phyloP scores from a whole-genome alignment of 2,113 vertebrate species.

The Chloropsis hardwickii region DNA sequence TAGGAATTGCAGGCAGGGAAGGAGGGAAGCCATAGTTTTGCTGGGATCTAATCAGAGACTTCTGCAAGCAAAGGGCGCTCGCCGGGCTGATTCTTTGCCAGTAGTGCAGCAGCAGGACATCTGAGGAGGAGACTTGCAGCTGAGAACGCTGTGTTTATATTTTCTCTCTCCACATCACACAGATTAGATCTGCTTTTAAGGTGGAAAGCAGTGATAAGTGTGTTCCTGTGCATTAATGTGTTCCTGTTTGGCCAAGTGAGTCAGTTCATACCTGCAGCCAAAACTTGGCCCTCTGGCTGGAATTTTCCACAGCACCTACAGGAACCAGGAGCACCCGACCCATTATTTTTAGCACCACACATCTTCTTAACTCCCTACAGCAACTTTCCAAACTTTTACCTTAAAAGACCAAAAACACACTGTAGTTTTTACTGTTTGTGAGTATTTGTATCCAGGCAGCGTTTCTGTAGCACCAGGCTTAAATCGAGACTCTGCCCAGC shows the following conservation, averaged over 20 bases:
- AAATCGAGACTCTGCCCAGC: not conserved
- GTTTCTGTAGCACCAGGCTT: not conserved
- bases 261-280: not conserved
- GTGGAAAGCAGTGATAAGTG: not conserved
- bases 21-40: not conserved
- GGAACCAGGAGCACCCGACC: not conserved
- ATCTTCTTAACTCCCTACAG: not conserved
- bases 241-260: constrained; percentile 3
- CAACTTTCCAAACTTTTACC: not conserved
- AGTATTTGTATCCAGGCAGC: not conserved
- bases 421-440: not conserved
- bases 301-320: constrained; percentile 17
- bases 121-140: constrained; percentile 12
- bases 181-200: constrained; percentile 40
- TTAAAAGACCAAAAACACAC: not conserved
- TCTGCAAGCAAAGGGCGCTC: not conserved
- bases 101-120: not conserved
- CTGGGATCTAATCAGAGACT: not conserved
- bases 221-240: not conserved
- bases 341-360: not conserved
- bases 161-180: not conserved
- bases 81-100: not conserved
- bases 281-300: not conserved
- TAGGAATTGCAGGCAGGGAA: not conserved
- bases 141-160: not conserved